These are phyloP conservation scores for Drosophila albomicans DNA, from an alignment of 1,140 invertebrate species.

Conservation along the genomic window DNA sequence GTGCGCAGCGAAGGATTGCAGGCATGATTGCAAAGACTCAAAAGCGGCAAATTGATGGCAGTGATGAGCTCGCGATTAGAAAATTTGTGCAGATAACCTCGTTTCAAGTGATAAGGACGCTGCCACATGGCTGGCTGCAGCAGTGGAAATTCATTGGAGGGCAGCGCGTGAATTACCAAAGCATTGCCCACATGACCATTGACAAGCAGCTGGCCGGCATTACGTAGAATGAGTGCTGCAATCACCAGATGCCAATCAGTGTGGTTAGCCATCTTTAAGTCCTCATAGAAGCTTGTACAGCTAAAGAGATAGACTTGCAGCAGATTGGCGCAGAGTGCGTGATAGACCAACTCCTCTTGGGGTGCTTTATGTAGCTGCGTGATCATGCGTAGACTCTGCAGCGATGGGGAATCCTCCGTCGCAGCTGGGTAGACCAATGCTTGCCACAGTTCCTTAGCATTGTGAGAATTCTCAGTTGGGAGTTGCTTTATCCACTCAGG, in stretches of 20 bases:
- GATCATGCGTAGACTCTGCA: constrained; percentile 58
- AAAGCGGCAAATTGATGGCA: constrained; percentile 71
- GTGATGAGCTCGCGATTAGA: constrained; percentile 24
- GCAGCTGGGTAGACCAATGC: constrained; percentile 19
- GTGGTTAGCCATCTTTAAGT: neutral
- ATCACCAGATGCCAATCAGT: constrained; percentile 60
- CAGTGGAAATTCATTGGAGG: constrained; percentile 41
- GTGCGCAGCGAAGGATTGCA: constrained; percentile 56
- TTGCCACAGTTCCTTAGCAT: constrained; percentile 45
- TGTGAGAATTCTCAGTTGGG: neutral
- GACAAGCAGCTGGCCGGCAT: constrained; percentile 58
- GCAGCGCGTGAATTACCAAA: constrained; percentile 28
- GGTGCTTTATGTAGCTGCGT: constrained; percentile 52
- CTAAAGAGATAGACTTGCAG: constrained; percentile 60
- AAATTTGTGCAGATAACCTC: constrained; percentile 61
- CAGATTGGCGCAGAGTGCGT: constrained; percentile 61
- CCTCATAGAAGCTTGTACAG: constrained; percentile 60
- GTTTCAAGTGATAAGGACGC: constrained; percentile 42
- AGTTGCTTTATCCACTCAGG: constrained; percentile 40
- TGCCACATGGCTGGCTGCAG: constrained; percentile 59
- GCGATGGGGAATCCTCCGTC: neutral
- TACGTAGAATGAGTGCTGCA: constrained; percentile 62
- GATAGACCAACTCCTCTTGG: constrained; percentile 51
- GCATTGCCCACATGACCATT: constrained; percentile 67
- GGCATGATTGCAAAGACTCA: constrained; percentile 73